Percentiles rank a stretch among this genome's conserved stretches.
phyloP scores from a whole-genome alignment of 2,113 vertebrate genomes.

The Notechis scutatus region DNA sequence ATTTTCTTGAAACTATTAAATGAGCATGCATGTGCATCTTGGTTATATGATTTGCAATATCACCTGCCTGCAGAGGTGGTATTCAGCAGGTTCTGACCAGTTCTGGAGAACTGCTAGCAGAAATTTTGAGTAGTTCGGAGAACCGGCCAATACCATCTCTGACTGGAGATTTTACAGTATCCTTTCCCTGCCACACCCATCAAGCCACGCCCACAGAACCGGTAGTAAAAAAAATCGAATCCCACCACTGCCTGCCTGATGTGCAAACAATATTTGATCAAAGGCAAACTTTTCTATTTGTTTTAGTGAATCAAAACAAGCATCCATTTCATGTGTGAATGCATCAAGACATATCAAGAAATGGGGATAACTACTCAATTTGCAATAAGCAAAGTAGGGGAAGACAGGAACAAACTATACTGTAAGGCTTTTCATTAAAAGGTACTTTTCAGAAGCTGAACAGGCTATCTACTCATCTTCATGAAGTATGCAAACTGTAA shows the following conservation, averaged over 20 bases:
- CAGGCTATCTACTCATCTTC: slow-evolving; percentile 9
- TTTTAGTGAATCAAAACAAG: neutral
- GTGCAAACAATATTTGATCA: slow-evolving; percentile 11
- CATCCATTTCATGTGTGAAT: slow-evolving; percentile 2
- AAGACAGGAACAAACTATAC: slow-evolving; percentile 12
- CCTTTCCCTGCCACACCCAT: too few relatives aligned
- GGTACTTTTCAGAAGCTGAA: neutral
- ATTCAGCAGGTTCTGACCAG: too few relatives aligned
- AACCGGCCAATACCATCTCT: too few relatives aligned
- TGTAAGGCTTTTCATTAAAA: slow-evolving; percentile 21
- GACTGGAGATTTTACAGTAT: too few relatives aligned
- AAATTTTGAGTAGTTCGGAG: too few relatives aligned
- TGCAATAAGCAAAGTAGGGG: slow-evolving; percentile 18
- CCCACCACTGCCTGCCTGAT: neutral
- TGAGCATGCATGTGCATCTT: neutral
- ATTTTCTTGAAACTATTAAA: neutral
- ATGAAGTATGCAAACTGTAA: neutral
- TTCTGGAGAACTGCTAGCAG: too few relatives aligned
- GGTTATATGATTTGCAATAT: slow-evolving; percentile 4
- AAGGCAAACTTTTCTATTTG: neutral
- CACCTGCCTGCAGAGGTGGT: neutral
- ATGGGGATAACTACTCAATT: slow-evolving; percentile 1
- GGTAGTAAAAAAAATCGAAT: too few relatives aligned
- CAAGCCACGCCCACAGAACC: too few relatives aligned
- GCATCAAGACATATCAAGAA: neutral